A percentile compares a stretch with the other conserved stretches of the same genome.
Evolutionary conservation across 2,113 vertebrate species (phyloP).

Genomic region (Hypocryptadius cinnamomeus): DNA sequence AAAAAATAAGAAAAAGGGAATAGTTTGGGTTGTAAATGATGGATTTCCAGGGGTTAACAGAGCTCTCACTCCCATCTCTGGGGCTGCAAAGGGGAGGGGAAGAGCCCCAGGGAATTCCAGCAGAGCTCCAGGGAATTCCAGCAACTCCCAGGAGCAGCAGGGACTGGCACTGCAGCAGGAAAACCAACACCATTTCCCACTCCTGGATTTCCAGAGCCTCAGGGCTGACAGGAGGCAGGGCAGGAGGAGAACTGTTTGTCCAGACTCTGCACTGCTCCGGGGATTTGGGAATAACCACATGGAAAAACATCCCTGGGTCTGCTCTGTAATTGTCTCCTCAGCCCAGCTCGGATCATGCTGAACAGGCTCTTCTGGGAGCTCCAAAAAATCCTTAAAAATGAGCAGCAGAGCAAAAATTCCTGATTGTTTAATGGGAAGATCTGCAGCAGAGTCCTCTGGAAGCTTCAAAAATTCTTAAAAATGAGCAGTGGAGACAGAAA

Average conservation of each 20-base stretch:
- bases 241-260: background rate
- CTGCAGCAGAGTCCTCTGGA: background rate
- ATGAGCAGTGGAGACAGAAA: background rate
- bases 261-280: background rate
- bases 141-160: background rate
- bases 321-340: background rate
- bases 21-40: background rate
- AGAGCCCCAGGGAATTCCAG: background rate
- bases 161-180: background rate
- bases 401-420: background rate
- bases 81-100: background rate
- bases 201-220: background rate
- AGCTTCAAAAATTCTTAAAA: background rate
- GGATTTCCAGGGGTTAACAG: background rate
- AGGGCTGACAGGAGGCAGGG: background rate
- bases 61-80: background rate
- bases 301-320: background rate
- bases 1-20: background rate
- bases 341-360: background rate
- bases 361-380: background rate
- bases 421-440: background rate
- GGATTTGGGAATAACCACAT: background rate
- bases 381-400: background rate
- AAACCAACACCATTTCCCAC: background rate
- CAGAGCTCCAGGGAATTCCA: background rate